Evolutionary conservation across 2,888 invertebrate species (phyloP).

Genomic region (Parnassius glacialis): DNA sequence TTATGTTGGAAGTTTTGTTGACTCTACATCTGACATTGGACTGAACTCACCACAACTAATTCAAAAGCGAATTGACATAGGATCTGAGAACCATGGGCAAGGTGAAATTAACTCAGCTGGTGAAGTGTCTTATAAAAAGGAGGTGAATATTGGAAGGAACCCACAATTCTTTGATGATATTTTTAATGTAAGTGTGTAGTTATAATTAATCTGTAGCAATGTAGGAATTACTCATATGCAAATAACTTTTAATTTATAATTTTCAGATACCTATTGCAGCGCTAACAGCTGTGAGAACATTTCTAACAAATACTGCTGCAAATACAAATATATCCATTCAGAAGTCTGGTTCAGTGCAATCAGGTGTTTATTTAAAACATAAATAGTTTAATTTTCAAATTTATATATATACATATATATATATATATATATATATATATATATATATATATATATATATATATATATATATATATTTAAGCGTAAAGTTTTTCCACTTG

Average conservation of each 20-base stretch:
- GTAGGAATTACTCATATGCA: background rate
- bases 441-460: no score
- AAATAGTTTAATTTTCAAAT: no score
- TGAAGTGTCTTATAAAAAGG: constrained; percentile 46
- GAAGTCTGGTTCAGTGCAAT: constrained; percentile 63
- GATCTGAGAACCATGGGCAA: constrained; percentile 41
- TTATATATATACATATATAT: no score
- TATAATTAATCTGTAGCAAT: background rate
- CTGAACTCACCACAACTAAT: constrained; percentile 42
- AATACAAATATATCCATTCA: constrained; percentile 66
- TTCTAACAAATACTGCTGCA: constrained; percentile 77
- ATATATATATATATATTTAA: no score
- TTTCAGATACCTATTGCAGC: constrained; percentile 85
- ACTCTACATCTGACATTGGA: constrained; percentile 40
- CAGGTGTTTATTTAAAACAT: constrained; percentile 46
- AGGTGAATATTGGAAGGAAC: constrained; percentile 52
- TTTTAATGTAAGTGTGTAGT: constrained; percentile 79
- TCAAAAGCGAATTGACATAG: constrained; percentile 60
- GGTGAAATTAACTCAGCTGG: constrained; percentile 29
- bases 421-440: no score
- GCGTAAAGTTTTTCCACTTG: no score
- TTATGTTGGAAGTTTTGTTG: constrained; percentile 58
- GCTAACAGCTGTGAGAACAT: constrained; percentile 81
- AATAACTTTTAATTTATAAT: constrained; percentile 19
- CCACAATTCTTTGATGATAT: constrained; percentile 82